phyloP scores from a whole-genome alignment of 2,113 vertebrate genomes.

The Corythoichthys haematopterus region DNA sequence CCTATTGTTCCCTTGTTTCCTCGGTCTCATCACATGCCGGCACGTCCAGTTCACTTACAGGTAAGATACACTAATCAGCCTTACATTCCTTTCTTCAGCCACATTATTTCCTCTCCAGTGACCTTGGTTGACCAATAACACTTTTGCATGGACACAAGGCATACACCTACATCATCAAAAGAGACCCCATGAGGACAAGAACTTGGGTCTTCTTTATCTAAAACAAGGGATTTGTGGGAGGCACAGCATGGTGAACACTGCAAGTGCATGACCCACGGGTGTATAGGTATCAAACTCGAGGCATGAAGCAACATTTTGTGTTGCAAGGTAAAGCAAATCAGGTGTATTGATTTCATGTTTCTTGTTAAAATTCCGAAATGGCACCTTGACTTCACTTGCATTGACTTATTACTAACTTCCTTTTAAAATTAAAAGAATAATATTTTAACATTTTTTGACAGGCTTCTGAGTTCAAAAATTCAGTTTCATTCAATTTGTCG shows the following conservation, averaged over 20 bases:
- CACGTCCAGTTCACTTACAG: constrained; percentile 70
- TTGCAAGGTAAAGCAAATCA: no score
- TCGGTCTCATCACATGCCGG: constrained; percentile 72
- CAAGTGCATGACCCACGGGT: background rate
- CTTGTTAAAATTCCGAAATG: no score
- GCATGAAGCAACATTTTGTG: no score
- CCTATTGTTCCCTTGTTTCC: constrained; percentile 97
- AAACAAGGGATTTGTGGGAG: constrained; percentile 8
- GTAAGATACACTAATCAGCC: constrained; percentile 70
- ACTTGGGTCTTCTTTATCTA: constrained; percentile 40
- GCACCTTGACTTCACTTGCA: no score
- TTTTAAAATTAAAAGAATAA: no score
- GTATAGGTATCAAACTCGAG: background rate
- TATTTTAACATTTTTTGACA: no score
- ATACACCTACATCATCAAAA: constrained; percentile 35
- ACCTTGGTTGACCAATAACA: constrained; percentile 51
- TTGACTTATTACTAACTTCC: no score
- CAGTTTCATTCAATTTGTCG: no score
- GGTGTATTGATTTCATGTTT: no score
- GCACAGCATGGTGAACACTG: constrained; percentile 6
- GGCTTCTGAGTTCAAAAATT: no score
- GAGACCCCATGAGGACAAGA: constrained; percentile 35
- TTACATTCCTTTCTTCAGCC: constrained; percentile 57
- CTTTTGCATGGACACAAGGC: constrained; percentile 21
- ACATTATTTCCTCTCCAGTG: constrained; percentile 59